Evolutionary conservation across 2,113 vertebrate species (phyloP).

Genomic region (Dasyornis broadbenti): DNA sequence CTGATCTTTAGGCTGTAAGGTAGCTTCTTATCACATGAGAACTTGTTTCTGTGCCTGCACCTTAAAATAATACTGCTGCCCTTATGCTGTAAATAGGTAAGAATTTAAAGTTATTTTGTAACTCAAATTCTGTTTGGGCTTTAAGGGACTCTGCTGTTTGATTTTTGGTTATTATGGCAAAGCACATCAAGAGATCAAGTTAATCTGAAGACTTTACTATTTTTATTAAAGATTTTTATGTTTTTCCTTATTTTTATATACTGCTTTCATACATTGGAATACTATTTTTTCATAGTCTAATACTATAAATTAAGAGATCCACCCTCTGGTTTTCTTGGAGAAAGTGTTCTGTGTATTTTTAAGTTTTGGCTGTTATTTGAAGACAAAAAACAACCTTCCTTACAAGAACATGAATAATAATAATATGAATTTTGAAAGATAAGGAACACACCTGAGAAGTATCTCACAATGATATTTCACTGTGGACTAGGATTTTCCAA

Average conservation of each 20-base stretch:
- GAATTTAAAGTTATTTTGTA: neutral
- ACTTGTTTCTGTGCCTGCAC: neutral
- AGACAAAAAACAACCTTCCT: neutral
- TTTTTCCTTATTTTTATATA: slow-evolving; percentile 23
- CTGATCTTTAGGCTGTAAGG: neutral
- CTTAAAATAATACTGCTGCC: neutral
- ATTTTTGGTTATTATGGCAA: neutral
- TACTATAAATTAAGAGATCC: neutral
- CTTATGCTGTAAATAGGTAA: neutral
- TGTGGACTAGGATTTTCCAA: neutral
- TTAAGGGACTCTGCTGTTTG: neutral
- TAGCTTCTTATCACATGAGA: neutral
- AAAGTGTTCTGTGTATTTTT: neutral
- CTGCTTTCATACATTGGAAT: neutral
- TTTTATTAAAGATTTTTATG: slow-evolving; percentile 16
- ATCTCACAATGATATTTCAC: neutral
- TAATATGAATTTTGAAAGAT: neutral
- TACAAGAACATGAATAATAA: neutral
- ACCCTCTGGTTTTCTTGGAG: neutral
- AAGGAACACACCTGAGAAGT: neutral
- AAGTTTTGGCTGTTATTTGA: neutral
- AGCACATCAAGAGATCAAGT: neutral
- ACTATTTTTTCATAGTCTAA: neutral
- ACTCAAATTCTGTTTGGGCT: neutral
- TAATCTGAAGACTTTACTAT: neutral